Evolutionary conservation across 2,113 vertebrate species (phyloP), one percentile per base, ranked within the genome.

Genomic region (Eurypyga helias): DNA sequence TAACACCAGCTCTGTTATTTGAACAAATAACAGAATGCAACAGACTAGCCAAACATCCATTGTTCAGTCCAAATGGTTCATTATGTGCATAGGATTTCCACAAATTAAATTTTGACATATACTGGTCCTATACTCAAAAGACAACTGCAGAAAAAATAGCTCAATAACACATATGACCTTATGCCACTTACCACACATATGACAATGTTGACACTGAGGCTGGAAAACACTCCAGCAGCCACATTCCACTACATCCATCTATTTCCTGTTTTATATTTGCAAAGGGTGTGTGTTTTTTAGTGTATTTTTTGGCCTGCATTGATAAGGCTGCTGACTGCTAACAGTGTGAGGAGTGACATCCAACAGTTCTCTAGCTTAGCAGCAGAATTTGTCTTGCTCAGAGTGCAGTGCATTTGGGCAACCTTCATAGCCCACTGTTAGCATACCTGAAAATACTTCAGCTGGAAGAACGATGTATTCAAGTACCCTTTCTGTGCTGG

Each of bases 371-470:
- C 33, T 92, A 49, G 25, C 62, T 72, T 60, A 73, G 51, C 26
- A 62, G 66, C 29, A 81, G 36, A 86, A 66, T n/a, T 26, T 49
- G 29, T 41, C 8, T 57, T 34, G 11, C 33, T 75, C 20, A 57
- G 52, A 34, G 16, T 66, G 10, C 28, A 48, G 4, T 60, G 64
- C 9, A 31, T 83, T 76, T 64, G 69, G 31, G 25, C 29, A 81
- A 36, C 21, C 25, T 89, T 49, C 21, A 57, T 6, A 88, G 38
- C 24, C 62, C 18, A 48, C 29, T 3, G 18, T 60, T 81, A 84
- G 13, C n/a, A 55, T 64, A 66, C 31, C 26, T 76, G 52, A 96
- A 94, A 93, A 88, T 90, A 86, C 10, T 76, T 65, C 52, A 93
- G 4, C 54, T 86, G 67, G 41, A 45, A 80, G 41, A 61, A 83